Evolutionary conservation across 1,140 invertebrate genomes (phyloP), one percentile per base, ranked within the genome.

Genomic region (Dendroctonus ponderosae): DNA sequence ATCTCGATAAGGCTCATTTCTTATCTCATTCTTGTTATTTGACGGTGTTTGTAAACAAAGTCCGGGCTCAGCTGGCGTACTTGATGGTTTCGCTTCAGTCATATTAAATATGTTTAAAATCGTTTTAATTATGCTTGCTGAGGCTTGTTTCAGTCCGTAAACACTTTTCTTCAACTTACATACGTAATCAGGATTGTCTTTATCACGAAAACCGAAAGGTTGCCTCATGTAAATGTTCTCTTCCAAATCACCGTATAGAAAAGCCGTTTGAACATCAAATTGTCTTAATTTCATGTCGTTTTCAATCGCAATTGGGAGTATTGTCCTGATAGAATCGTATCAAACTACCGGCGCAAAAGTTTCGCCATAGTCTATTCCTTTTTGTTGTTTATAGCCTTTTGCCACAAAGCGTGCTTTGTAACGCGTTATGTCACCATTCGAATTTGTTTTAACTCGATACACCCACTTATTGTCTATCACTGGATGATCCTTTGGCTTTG

Each of bases 101-200:
- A 74, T 46, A 74, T 56, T n/a, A n/a, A n/a, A n/a, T n/a, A n/a
- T n/a, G n/a, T n/a, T n/a, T n/a, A n/a, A n/a, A n/a, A n/a, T n/a
- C n/a, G n/a, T n/a, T n/a, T n/a, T n/a, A n/a, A n/a, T n/a, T n/a
- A n/a, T n/a, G n/a, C n/a, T n/a, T n/a, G n/a, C n/a, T 9, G 79
- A 70, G 15, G 80, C 68, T 74, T 83, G 80, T 67, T 81, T 81
- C 2, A 82, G 66, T 3, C 78, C 81, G 68, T 82, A 82, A 3
- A 82, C 15, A 40, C 73, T 75, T 71, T 77, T 76, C 3, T 76
- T 72, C 9, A 83, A 57, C 43, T 70, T 70, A 49, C 68, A 41
- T 70, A 56, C 64, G 15, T 57, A 14, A 54, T 57, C 11, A 26
- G 52, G 58, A 15, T 51, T 26, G 12, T 70, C 44, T 8, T 65